A percentile compares a stretch with the other conserved stretches of the same genome.
phyloP scores from a whole-genome alignment of 2,888 invertebrate species.

The Yponomeuta malinellus region DNA sequence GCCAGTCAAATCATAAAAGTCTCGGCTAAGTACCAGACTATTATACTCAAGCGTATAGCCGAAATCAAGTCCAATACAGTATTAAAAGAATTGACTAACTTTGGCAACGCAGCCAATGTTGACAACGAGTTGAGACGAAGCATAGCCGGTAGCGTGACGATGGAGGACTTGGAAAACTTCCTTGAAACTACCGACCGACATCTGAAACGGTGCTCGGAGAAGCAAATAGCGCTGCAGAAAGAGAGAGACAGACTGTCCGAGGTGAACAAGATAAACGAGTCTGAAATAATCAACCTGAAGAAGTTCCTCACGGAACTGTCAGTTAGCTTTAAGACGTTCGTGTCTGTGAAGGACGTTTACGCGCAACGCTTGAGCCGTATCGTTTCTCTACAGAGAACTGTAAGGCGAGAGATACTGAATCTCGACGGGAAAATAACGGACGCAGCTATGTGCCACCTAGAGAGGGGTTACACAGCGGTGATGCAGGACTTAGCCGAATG shows the following conservation, averaged over 20 bases:
- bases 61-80: conserved; percentile 63
- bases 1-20: conserved; percentile 65
- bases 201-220: conserved; percentile 54
- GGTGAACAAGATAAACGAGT: conserved; percentile 59
- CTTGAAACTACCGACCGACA: conserved; percentile 64
- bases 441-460: conserved; percentile 46
- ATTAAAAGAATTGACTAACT: conserved; percentile 61
- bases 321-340: conserved; percentile 56
- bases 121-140: conserved; percentile 52
- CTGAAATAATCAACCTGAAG: conserved; percentile 57
- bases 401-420: conserved; percentile 54
- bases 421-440: conserved; percentile 47
- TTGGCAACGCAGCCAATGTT: conserved; percentile 46
- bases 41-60: conserved; percentile 60
- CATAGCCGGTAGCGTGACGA: conserved; percentile 54
- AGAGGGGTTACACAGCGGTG: conserved; percentile 54
- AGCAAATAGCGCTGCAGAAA: conserved; percentile 50
- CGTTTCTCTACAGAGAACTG: conserved; percentile 55
- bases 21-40: conserved; percentile 65
- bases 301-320: conserved; percentile 62
- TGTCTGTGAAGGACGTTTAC: conserved; percentile 55
- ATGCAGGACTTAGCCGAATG: conserved; percentile 61
- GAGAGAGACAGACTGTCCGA: conserved; percentile 57
- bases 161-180: conserved; percentile 67
- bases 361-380: conserved; percentile 53